Conservation (phyloP, 2,113 vertebrate species). For the Oryzias javanicus region DNA sequence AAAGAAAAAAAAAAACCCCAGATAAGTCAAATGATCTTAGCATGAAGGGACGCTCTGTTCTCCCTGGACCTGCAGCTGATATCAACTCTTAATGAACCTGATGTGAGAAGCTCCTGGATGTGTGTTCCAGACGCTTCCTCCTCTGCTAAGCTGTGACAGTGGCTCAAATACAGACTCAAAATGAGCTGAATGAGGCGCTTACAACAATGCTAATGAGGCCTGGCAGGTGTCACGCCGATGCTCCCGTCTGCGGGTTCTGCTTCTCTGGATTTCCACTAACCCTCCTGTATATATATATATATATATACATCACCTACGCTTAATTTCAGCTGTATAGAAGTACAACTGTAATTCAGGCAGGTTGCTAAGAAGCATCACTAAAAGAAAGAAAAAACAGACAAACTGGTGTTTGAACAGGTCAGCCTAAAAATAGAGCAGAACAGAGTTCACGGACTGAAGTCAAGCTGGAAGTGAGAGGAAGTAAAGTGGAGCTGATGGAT, state of each 20-base stretch:
- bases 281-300: too few species aligned
- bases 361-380: too few species aligned
- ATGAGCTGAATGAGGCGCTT: conserved; percentile 63
- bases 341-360: too few species aligned
- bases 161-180: conserved; percentile 45
- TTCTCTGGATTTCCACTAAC: conserved; percentile 27
- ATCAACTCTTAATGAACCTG: conserved; percentile 55
- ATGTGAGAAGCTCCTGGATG: conserved; percentile 40
- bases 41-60: background rate
- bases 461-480: background rate
- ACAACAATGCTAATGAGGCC: conserved; percentile 62
- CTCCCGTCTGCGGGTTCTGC: conserved; percentile 27
- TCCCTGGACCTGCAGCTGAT: conserved; percentile 3
- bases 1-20: conserved; percentile 11
- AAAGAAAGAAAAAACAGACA: too few species aligned
- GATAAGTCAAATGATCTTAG: background rate
- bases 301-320: too few species aligned
- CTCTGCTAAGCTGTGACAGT: conserved; percentile 50
- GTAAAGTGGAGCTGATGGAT: background rate
- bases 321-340: too few species aligned
- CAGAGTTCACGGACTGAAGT: too few species aligned
- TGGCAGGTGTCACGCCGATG: conserved; percentile 39
- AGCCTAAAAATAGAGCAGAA: too few species aligned
- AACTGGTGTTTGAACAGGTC: too few species aligned
- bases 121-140: conserved; percentile 45